Evolutionary conservation across 1,140 invertebrate species (phyloP).

Genomic region (Melanaphis sacchari): DNA sequence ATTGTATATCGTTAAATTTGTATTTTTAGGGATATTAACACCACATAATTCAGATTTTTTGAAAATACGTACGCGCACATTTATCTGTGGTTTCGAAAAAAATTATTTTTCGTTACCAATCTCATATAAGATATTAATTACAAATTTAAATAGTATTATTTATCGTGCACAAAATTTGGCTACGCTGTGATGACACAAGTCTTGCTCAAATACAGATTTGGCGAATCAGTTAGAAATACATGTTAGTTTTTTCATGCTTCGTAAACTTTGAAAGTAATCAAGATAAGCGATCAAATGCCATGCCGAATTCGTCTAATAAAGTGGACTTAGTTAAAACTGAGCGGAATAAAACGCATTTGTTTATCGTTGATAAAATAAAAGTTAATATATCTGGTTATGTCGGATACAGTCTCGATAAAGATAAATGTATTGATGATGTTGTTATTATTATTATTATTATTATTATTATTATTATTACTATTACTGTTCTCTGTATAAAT

Average conservation of each 20-base stretch:
- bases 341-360: slow-evolving; percentile 19
- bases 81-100: neutral
- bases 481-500: neutral
- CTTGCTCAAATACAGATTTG: neutral
- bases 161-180: neutral
- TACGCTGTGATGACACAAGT: neutral
- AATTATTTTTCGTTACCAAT: neutral
- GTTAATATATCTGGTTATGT: neutral
- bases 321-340: neutral
- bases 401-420: neutral
- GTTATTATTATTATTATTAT: neutral
- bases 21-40: neutral
- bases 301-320: neutral
- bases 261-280: slow-evolving; percentile 22
- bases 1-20: neutral
- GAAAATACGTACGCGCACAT: neutral
- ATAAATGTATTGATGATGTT: neutral
- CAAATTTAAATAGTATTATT: neutral
- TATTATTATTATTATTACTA: neutral
- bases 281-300: slow-evolving; percentile 30
- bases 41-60: neutral
- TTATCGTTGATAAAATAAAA: neutral
- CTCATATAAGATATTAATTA: neutral
- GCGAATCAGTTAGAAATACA: neutral
- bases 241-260: neutral